Percentiles rank a stretch among this genome's conserved stretches.
phyloP scores from a whole-genome alignment of 2,113 vertebrate species.

The Blennius ocellaris region DNA sequence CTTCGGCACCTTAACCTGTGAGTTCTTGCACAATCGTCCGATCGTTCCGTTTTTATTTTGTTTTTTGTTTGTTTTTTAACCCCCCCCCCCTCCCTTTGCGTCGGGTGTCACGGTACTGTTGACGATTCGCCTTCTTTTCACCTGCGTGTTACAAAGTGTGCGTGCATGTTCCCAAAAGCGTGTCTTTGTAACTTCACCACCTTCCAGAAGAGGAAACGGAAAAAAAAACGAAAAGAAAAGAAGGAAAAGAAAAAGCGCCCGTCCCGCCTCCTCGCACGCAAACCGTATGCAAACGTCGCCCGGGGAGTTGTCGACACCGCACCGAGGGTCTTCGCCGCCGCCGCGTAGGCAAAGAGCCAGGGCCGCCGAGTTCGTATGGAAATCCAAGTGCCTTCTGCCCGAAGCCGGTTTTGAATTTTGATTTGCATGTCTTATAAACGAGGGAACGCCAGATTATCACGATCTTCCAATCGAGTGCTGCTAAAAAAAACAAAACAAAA shows the following conservation, averaged over 20 bases:
- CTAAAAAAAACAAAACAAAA: too few species aligned
- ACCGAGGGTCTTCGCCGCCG: constrained; percentile 26
- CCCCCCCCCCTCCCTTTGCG: too few species aligned
- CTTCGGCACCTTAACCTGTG: constrained; percentile 14
- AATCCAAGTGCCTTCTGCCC: constrained; percentile 80
- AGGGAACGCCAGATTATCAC: constrained; percentile 4
- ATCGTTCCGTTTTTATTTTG: not conserved
- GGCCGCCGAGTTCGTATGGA: constrained; percentile 74
- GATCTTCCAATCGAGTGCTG: constrained; percentile 33
- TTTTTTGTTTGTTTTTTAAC: too few species aligned
- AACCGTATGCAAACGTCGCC: constrained; percentile 68
- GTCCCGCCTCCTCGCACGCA: constrained; percentile 33
- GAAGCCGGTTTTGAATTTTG: constrained; percentile 75
- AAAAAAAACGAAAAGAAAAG: not conserved
- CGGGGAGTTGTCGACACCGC: constrained; percentile 8
- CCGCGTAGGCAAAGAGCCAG: constrained; percentile 56
- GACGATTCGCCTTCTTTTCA: constrained; percentile 17
- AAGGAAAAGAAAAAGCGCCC: not conserved
- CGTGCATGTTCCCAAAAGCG: constrained; percentile 26
- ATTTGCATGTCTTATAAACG: constrained; percentile 72
- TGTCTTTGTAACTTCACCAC: constrained; percentile 23
- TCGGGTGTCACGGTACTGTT: too few species aligned
- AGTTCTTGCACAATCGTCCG: not conserved
- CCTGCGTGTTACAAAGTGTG: constrained; percentile 40
- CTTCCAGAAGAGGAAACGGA: not conserved